A percentile compares a stretch with the other conserved stretches of the same genome.
These are phyloP conservation scores for Atherinosoma microstoma DNA, from an alignment of 2,797 vertebrate genomes.

Conservation along the genomic window DNA sequence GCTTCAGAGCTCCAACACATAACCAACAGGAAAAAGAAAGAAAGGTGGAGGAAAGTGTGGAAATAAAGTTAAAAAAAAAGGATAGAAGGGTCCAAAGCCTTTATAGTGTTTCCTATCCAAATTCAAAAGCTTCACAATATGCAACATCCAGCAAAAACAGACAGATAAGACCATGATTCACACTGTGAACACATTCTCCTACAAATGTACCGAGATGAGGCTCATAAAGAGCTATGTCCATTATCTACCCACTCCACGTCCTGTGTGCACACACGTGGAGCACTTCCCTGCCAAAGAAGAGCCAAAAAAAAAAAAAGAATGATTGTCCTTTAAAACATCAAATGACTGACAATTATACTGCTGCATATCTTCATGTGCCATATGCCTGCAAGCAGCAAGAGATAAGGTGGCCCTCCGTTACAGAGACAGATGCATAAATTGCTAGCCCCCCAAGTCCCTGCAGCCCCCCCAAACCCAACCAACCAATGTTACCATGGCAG, in stretches of 20 bases:
- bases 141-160: constrained; percentile 6
- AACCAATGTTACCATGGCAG: constrained; percentile 72
- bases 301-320: constrained; percentile 47
- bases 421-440: constrained; percentile 48
- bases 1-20: constrained; percentile 47
- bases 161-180: constrained; percentile 18
- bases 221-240: constrained; percentile 31
- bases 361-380: constrained; percentile 72
- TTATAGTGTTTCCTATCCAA: constrained; percentile 9
- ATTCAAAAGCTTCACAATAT: constrained; percentile 11
- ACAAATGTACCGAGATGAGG: constrained; percentile 20
- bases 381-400: constrained; percentile 57
- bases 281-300: constrained; percentile 24
- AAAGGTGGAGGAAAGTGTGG: not conserved
- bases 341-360: constrained; percentile 59
- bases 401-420: constrained; percentile 64
- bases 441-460: constrained; percentile 1
- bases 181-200: not conserved
- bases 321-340: constrained; percentile 35
- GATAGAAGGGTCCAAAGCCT: not conserved
- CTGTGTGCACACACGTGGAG: constrained; percentile 37
- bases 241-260: constrained; percentile 53
- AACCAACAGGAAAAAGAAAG: constrained; percentile 9
- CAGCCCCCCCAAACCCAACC: constrained; percentile 43
- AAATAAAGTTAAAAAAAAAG: not conserved